phyloP scores from a whole-genome alignment of 2,113 vertebrate genomes.

The Siniperca chuatsi region DNA sequence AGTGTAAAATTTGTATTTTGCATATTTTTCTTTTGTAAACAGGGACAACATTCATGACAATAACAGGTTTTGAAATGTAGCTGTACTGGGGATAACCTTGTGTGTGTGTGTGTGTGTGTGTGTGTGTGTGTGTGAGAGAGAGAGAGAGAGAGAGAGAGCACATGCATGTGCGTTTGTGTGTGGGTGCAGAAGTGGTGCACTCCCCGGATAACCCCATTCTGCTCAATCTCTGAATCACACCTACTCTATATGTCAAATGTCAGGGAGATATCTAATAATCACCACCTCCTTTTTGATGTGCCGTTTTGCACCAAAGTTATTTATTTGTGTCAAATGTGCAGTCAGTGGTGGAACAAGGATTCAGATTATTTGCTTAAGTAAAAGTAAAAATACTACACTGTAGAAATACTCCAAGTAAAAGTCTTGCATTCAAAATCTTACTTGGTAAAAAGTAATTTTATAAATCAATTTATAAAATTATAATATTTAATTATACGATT shows the following conservation, averaged over 20 bases:
- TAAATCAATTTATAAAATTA: not conserved
- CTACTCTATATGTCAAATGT: not conserved
- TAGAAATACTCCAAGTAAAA: not conserved
- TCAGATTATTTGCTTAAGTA: too few relatives aligned
- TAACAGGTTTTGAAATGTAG: not conserved
- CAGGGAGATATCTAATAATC: not conserved
- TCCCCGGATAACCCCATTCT: slow-evolving; percentile 5
- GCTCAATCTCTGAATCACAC: not conserved
- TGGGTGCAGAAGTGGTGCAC: slow-evolving; percentile 10
- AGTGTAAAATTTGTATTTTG: not conserved
- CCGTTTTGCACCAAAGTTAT: not conserved
- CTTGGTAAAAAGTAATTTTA: not conserved
- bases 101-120: too few relatives aligned
- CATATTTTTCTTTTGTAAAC: not conserved
- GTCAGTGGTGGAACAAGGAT: not conserved
- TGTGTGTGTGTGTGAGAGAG: not conserved
- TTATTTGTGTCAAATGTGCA: not conserved
- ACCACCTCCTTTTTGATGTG: not conserved
- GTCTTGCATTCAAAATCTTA: not conserved
- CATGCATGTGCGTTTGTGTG: not conserved
- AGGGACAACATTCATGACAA: not conserved
- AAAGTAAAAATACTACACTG: not conserved
- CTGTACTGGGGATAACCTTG: not conserved
- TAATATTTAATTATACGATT: not conserved
- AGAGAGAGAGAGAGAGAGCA: not conserved